phyloP scores from a whole-genome alignment of 2,888 invertebrate species.

The Bombylius discolor region DNA sequence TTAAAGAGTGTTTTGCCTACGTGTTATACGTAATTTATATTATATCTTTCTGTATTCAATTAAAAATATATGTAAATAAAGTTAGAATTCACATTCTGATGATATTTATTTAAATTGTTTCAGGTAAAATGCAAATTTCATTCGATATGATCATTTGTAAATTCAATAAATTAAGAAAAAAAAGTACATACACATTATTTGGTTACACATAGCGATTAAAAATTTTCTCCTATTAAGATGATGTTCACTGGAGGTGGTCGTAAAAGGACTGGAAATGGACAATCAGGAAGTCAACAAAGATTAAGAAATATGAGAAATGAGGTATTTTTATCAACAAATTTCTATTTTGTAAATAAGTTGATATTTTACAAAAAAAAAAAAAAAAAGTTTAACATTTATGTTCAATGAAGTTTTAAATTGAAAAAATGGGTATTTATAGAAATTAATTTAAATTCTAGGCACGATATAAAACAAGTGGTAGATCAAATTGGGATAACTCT shows the following conservation, averaged over 20 bases:
- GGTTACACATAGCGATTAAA: not conserved
- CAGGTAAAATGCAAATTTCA: too few relatives aligned
- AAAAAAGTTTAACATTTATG: too few relatives aligned
- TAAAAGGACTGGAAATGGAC: constrained; percentile 40
- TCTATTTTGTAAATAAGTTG: not conserved
- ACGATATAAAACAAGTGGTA: constrained; percentile 11
- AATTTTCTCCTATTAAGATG: constrained; percentile 37
- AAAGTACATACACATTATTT: not conserved
- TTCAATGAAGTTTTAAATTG: not conserved
- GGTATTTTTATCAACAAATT: not conserved
- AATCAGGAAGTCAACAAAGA: constrained; percentile 30
- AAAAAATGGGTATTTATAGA: too few relatives aligned
- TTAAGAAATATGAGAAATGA: constrained; percentile 22
- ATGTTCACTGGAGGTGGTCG: constrained; percentile 57
- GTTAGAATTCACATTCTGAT: too few relatives aligned
- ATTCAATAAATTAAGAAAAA: not conserved
- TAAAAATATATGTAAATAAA: too few relatives aligned
- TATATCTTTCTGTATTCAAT: too few relatives aligned
- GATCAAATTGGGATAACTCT: constrained; percentile 11
- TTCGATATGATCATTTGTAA: not conserved
- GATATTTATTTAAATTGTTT: too few relatives aligned
- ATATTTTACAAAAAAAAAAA: not conserved
- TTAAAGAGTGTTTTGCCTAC: too few relatives aligned
- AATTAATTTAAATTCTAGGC: constrained; percentile 2
- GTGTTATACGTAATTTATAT: too few relatives aligned